A percentile compares a stretch with the other conserved stretches of the same genome.
These are phyloP conservation scores for Branchipolynoe longqiensis DNA, from an alignment of 2,888 invertebrate genomes.

Conservation along the genomic window DNA sequence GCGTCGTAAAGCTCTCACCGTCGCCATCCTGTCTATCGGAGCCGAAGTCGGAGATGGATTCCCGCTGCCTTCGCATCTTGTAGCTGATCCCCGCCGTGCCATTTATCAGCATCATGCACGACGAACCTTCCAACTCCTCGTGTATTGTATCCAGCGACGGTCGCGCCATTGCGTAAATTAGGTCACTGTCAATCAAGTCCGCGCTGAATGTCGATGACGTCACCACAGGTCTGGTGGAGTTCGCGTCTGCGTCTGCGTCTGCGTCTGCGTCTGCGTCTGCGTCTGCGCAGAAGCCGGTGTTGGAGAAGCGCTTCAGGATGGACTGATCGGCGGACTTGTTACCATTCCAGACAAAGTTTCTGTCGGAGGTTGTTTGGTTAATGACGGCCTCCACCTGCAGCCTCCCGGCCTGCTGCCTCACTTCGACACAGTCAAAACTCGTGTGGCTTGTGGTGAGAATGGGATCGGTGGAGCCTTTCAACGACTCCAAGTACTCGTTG, in stretches of 20 bases:
- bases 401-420: neutral
- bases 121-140: constrained; percentile 9
- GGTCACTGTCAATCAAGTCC: constrained; percentile 6
- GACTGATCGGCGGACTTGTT: neutral
- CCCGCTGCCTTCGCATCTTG: neutral
- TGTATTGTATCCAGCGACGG: constrained; percentile 35
- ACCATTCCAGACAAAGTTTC: too few species aligned
- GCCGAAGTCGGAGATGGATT: neutral
- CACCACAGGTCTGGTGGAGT: too few species aligned
- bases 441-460: constrained; percentile 6
- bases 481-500: neutral
- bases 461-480: constrained; percentile 46
- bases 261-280: neutral
- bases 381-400: neutral
- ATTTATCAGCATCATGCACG: neutral
- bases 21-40: constrained; percentile 7
- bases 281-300: neutral
- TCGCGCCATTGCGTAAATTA: constrained; percentile 1
- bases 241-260: too few species aligned
- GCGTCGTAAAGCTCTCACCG: neutral
- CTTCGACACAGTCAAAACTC: constrained; percentile 47
- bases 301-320: neutral
- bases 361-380: too few species aligned
- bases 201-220: too few species aligned
- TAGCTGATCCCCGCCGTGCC: neutral